A percentile compares a stretch with the other conserved stretches of the same genome.
Evolutionary conservation across 2,888 invertebrate genomes (phyloP).

Genomic region (Lissocephala sabroskyi): DNA sequence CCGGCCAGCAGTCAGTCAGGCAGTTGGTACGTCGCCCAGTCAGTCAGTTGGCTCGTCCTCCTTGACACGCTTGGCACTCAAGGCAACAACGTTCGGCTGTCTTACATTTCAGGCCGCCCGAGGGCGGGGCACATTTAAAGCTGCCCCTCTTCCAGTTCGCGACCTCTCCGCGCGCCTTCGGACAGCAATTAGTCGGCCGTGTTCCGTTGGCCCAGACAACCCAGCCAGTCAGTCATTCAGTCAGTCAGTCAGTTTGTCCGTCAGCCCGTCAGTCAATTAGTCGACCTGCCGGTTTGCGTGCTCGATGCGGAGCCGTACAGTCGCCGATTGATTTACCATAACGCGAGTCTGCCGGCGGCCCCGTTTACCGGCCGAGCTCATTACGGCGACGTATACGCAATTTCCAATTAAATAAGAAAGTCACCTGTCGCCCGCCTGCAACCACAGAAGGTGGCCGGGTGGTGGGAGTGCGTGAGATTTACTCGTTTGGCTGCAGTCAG

Average conservation of each 20-base stretch:
- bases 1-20: too few species aligned
- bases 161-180: too few species aligned
- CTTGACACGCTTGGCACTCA: conserved; percentile 37
- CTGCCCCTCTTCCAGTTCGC: too few species aligned
- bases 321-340: conserved; percentile 64
- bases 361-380: conserved; percentile 48
- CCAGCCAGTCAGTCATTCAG: not conserved
- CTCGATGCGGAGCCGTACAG: too few species aligned
- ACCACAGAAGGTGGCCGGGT: conserved; percentile 9
- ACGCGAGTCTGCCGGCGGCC: too few species aligned
- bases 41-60: too few species aligned
- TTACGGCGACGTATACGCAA: conserved; percentile 60
- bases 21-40: too few species aligned
- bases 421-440: conserved; percentile 4
- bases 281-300: not conserved
- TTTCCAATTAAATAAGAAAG: conserved; percentile 61
- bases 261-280: not conserved
- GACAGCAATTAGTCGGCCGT: not conserved
- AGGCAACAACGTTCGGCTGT: too few species aligned
- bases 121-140: too few species aligned
- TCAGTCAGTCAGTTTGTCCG: not conserved
- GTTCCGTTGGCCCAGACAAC: too few species aligned
- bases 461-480: conserved; percentile 29
- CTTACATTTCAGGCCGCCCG: too few species aligned
- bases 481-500: conserved; percentile 25